Evolutionary conservation across 1,140 invertebrate species (phyloP).

Genomic region (Micrasema longulum): DNA sequence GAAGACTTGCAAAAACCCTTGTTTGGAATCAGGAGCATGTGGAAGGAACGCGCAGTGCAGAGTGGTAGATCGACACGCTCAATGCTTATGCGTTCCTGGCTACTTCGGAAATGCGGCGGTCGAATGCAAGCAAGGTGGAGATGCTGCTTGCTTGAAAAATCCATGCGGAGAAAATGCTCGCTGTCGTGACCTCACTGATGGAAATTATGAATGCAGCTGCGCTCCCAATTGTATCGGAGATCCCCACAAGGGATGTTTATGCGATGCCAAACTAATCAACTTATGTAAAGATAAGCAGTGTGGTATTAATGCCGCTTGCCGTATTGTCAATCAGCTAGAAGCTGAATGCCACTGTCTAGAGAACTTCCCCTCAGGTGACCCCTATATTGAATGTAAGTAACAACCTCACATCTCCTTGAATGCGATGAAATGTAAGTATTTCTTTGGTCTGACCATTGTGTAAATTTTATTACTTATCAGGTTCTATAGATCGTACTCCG

Average conservation of each 20-base stretch:
- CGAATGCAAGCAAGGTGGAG: conserved; percentile 76
- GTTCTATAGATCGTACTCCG: conserved; percentile 73
- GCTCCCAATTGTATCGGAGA: conserved; percentile 84
- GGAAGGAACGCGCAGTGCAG: conserved; percentile 88
- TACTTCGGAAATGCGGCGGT: conserved; percentile 85
- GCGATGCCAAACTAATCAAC: conserved; percentile 72
- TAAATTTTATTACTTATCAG: conserved; percentile 59
- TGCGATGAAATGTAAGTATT: background rate
- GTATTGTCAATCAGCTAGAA: conserved; percentile 72
- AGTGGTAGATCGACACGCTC: conserved; percentile 78
- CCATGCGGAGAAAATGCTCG: conserved; percentile 88
- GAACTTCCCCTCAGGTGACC: conserved; percentile 85
- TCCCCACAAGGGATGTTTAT: conserved; percentile 81
- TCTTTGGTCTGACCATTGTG: background rate
- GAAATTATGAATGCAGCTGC: conserved; percentile 83
- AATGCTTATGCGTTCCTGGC: conserved; percentile 87
- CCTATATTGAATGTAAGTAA: conserved; percentile 83
- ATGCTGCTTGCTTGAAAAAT: conserved; percentile 79
- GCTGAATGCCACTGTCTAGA: conserved; percentile 87
- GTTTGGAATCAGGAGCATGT: conserved; percentile 79
- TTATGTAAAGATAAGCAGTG: conserved; percentile 80
- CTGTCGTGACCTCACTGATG: conserved; percentile 79
- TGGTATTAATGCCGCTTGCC: conserved; percentile 85
- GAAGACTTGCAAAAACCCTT: conserved; percentile 86
- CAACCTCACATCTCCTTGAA: background rate